These are phyloP conservation scores for Antheraea pernyi DNA, from an alignment of 1,140 invertebrate genomes.

Conservation along the genomic window DNA sequence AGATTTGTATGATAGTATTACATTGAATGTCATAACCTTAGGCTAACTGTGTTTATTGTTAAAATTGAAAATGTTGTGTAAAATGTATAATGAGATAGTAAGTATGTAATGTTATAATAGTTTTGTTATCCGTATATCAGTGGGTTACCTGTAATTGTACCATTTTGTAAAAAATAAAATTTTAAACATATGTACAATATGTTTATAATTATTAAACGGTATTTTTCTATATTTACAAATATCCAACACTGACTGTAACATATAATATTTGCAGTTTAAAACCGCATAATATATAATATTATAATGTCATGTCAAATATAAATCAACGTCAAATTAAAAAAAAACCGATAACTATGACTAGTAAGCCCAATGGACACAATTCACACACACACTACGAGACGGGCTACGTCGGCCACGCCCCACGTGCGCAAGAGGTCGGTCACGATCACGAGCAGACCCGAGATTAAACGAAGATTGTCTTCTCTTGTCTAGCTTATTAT, in stretches of 20 bases:
- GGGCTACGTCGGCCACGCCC: conserved; percentile 19
- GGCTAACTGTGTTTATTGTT: no score
- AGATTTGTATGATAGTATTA: no score
- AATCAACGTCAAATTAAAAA: conserved; percentile 1
- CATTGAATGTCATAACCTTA: no score
- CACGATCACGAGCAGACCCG: conserved; percentile 45
- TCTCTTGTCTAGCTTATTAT: conserved; percentile 42
- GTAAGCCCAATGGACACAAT: conserved; percentile 44
- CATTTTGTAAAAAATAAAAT: no score
- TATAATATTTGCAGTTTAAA: not conserved
- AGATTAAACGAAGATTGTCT: conserved; percentile 64
- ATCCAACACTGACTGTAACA: not conserved
- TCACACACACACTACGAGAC: conserved; percentile 38
- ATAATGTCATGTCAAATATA: conserved; percentile 1
- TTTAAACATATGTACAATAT: no score
- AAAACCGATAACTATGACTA: not conserved
- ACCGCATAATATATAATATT: not conserved
- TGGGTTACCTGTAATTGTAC: no score
- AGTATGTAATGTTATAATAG: no score
- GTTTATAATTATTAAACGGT: no score
- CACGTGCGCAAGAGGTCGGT: conserved; percentile 56
- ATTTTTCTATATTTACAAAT: not conserved
- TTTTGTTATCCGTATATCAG: no score
- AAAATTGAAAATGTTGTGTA: no score
- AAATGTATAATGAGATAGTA: no score